These are phyloP conservation scores for Drosophila gunungcola DNA, from an alignment of 1,140 invertebrate species.

Conservation along the genomic window DNA sequence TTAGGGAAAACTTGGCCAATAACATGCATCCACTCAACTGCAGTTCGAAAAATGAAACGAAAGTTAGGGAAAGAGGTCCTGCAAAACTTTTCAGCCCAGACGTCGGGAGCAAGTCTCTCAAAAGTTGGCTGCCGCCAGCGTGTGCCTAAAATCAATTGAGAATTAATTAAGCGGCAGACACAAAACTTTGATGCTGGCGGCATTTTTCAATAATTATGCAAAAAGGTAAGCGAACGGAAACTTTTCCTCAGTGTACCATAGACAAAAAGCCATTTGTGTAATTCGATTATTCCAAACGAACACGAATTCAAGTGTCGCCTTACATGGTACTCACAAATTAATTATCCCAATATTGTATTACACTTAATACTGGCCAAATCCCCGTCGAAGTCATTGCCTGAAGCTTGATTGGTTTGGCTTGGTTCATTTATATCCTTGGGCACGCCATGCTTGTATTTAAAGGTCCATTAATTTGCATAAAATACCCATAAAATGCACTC, in stretches of 20 bases:
- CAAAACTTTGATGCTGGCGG: constrained; percentile 48
- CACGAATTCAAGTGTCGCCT: constrained; percentile 35
- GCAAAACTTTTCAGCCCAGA: constrained; percentile 22
- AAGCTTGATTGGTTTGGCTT: constrained; percentile 13
- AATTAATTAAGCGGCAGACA: constrained; percentile 59
- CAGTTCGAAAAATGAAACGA: background rate
- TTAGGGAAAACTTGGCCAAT: constrained; percentile 48
- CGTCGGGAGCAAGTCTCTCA: constrained; percentile 8
- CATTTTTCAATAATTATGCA: constrained; percentile 53
- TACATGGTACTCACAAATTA: constrained; percentile 45
- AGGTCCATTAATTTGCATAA: constrained; percentile 60
- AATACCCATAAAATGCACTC: constrained; percentile 44
- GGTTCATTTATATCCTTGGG: constrained; percentile 12
- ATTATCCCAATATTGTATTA: constrained; percentile 45
- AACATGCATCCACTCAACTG: constrained; percentile 29
- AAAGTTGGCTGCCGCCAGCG: constrained; percentile 16
- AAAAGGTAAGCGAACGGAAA: constrained; percentile 5
- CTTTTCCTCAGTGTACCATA: constrained; percentile 12
- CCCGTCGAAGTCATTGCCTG: constrained; percentile 7
- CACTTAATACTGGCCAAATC: constrained; percentile 37
- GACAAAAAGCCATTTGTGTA: constrained; percentile 6
- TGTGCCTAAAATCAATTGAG: constrained; percentile 67
- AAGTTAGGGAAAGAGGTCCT: background rate
- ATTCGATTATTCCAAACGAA: constrained; percentile 25
- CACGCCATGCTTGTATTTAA: constrained; percentile 32